Evolutionary conservation across 2,797 vertebrate genomes (phyloP), one percentile per base, ranked within the genome.

Genomic region (Chrosomus eos): DNA sequence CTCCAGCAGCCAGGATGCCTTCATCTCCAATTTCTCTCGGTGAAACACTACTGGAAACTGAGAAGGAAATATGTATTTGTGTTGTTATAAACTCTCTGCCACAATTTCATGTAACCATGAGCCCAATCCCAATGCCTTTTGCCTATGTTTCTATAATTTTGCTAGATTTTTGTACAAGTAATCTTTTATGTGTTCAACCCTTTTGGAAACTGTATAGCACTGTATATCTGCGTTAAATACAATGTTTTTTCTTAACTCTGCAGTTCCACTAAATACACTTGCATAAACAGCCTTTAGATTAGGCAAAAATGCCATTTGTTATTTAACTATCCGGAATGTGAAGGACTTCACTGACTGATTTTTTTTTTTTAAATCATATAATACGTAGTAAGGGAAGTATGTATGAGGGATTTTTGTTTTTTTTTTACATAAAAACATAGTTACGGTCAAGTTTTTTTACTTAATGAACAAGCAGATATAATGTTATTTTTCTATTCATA

Each of bases 1-100:
- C 71, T 92, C 95, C 88, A 90, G 94, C 6, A 97, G 95, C 88
- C 95, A 95, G 89, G 94, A 95, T 40, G 90, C 93, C 89, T 86
- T 92, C 72, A 67, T 92, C 77, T 93, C 93, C 55, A 92, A 88
- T 14, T 93, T 92, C 71, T 78, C 91, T 36, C 51, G 93, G 85
- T 6, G 23, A 80, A 72, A n/a, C 23, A 16, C 40, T 23, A 28
- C 68, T 80, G 83, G 38, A 79, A 23, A 45, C 45, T 26, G 21
- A 2, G 36, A 72, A 36, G 33, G 31, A 66, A 7, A 75, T 19
- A 78, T n/a, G 13, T 26, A 48, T 76, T 33, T 75, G 31, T 48
- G 31, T 73, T 77, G 43, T 43, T 66, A 66, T 73, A 45, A 76
- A 82, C 73, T n/a, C 23, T 81, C 66, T 71, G 66, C 43, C 80